phyloP scores from a whole-genome alignment of 1,140 invertebrate genomes.

The Antheraea mylitta region DNA sequence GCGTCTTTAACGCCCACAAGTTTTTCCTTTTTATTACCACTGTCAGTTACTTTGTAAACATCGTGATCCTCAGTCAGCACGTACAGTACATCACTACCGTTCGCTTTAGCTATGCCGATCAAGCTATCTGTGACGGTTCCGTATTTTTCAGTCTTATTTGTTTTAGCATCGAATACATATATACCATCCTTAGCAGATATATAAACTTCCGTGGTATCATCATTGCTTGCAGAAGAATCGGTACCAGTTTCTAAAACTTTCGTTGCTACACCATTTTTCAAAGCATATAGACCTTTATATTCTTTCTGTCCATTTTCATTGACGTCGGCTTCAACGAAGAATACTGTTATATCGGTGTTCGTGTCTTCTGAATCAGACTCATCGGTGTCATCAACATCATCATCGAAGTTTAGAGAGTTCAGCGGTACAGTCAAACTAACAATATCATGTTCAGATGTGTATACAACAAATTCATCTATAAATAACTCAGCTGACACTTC shows the following conservation, averaged over 20 bases:
- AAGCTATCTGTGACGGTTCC: slow-evolving; percentile 49
- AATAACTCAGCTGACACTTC: slow-evolving; percentile 39
- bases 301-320: slow-evolving; percentile 28
- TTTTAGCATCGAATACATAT: slow-evolving; percentile 40
- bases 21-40: slow-evolving; percentile 48
- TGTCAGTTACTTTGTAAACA: slow-evolving; percentile 48
- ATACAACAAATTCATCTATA: slow-evolving; percentile 31
- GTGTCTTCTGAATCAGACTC: slow-evolving; percentile 9
- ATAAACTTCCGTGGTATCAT: slow-evolving; percentile 43
- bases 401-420: slow-evolving; percentile 53
- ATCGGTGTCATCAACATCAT: slow-evolving; percentile 32
- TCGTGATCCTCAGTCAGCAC: slow-evolving; percentile 45
- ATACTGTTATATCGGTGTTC: slow-evolving; percentile 25
- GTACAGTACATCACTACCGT: slow-evolving; percentile 42
- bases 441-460: slow-evolving; percentile 49
- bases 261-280: slow-evolving; percentile 29
- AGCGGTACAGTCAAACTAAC: slow-evolving; percentile 49
- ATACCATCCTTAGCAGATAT: slow-evolving; percentile 51
- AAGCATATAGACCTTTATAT: slow-evolving; percentile 42
- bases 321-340: slow-evolving; percentile 49
- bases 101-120: slow-evolving; percentile 44
- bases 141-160: slow-evolving; percentile 46
- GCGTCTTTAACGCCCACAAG: slow-evolving; percentile 37
- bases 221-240: slow-evolving; percentile 38
- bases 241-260: slow-evolving; percentile 51